These are phyloP conservation scores for Punctoribates punctum DNA, from an alignment of 2,888 invertebrate species.

Conservation along the genomic window DNA sequence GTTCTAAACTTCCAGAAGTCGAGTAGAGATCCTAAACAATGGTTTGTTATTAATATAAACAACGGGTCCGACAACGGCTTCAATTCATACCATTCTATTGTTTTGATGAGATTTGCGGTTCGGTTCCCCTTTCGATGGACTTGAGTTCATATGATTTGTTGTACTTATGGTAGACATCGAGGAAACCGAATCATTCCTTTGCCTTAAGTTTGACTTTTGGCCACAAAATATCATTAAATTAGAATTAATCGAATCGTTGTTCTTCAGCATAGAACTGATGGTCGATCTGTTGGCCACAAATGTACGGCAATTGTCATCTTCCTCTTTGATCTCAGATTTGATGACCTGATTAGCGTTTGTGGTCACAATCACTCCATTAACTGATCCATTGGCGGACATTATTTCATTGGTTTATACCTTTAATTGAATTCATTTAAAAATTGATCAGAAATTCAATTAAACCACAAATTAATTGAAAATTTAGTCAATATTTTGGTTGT, in stretches of 20 bases:
- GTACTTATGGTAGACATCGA: conserved; percentile 35
- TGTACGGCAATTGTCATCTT: not conserved
- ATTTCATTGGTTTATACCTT: conserved; percentile 8
- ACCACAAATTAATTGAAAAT: not conserved
- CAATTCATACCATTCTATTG: conserved; percentile 14
- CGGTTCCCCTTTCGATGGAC: not conserved
- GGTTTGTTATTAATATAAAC: no score
- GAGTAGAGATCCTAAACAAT: conserved; percentile 45
- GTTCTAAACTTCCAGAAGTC: conserved; percentile 44
- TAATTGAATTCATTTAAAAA: not conserved
- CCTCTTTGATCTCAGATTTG: not conserved
- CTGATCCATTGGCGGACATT: conserved; percentile 13
- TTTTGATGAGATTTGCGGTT: not conserved
- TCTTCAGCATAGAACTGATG: not conserved
- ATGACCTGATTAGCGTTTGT: not conserved
- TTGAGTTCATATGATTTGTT: not conserved
- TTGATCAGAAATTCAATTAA: not conserved
- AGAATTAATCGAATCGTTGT: not conserved
- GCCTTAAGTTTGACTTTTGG: conserved; percentile 17
- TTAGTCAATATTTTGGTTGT: not conserved
- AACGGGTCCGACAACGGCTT: not conserved
- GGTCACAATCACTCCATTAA: conserved; percentile 18
- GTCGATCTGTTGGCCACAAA: not conserved
- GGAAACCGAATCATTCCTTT: conserved; percentile 20
- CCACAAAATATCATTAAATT: conserved; percentile 15